Evolutionary conservation across 2,888 invertebrate genomes (phyloP), one percentile per base, ranked within the genome.

Genomic region (Trachelus tabidus): DNA sequence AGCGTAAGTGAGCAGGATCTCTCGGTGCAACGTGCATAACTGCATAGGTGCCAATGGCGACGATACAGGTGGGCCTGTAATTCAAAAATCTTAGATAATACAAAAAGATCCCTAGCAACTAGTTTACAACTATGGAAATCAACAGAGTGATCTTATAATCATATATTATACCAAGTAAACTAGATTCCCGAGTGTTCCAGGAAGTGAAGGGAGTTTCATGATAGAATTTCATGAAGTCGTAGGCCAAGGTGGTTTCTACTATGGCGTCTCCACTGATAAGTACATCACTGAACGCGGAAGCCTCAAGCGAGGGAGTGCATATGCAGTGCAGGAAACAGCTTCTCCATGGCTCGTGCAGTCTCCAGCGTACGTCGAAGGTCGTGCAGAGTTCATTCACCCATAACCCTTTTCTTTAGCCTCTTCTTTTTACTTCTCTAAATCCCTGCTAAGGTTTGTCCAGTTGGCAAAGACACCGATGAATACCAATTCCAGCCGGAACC

Each of bases 341-440:
- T 71, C 33, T 33, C 73, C 71, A 68, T 77, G 69, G 77, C 73
- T 76, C 76, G 82, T 30, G 30, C 15, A 30, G 69, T 69, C 37
- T 73, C 77, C 81, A 76, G 81, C 84, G 84, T 83, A 85, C 81
- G 84, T 83, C 83, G 87, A 87, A 87, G 87, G 85, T 87, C 87
- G 87, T 84, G 82, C 84, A 81, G 81, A 85, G 87, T 85, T 83
- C 87, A 82, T 87, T 87, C 87, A 87, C 87, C 87, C 85, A 79
- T 85, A 84, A 84, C 87, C 86, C 86, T 87, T 86, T 87, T 85
- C 86, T 84, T 84, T 81, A 83, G 81, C 82, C 80, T 75, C 77
- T 56, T 56, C 56, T 2, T 56, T 56, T 56, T 56, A 2, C 56
- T 56, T 23, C 9, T 56, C 56, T 56, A 56, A 56, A 56, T 56